Percentiles rank a stretch among this genome's conserved stretches.
These are phyloP conservation scores for Smutsia gigantea DNA, from an alignment of 2,797 vertebrate genomes.

Conservation along the genomic window DNA sequence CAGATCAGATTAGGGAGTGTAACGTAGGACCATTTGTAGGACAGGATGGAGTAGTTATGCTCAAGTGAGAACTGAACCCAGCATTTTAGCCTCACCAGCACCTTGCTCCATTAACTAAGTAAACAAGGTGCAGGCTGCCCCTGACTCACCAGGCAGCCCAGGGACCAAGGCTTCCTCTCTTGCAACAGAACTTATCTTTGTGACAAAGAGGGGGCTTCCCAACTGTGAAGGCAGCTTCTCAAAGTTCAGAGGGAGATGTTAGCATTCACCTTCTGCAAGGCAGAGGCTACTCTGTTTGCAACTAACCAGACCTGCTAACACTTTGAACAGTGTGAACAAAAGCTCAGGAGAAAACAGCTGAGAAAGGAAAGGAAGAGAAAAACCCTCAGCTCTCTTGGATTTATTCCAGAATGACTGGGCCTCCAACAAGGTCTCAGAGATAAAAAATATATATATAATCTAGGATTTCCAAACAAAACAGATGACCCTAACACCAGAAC, in stretches of 20 bases:
- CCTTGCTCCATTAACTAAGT: neutral
- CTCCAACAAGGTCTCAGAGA: slow-evolving; percentile 33
- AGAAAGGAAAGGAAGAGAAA: neutral
- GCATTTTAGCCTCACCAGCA: neutral
- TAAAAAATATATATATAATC: slow-evolving; percentile 14
- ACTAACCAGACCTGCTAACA: neutral
- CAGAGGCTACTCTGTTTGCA: neutral
- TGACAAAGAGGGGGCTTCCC: neutral
- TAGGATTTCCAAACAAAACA: slow-evolving; percentile 57
- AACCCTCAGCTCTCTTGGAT: neutral
- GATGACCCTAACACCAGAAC: slow-evolving; percentile 25
- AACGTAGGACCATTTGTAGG: neutral
- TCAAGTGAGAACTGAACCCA: neutral
- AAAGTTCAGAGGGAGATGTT: neutral
- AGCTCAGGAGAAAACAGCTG: neutral
- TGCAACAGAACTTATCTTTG: neutral
- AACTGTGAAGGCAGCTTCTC: neutral
- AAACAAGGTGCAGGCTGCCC: neutral
- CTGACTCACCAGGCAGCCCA: neutral
- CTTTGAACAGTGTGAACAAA: neutral
- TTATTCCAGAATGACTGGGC: neutral
- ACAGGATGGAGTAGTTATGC: neutral
- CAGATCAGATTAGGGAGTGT: neutral
- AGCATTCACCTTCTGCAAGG: neutral
- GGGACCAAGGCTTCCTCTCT: neutral